Evolutionary conservation across 2,888 invertebrate genomes (phyloP), one percentile per base, ranked within the genome.

Genomic region (Synergus gifuensis): DNA sequence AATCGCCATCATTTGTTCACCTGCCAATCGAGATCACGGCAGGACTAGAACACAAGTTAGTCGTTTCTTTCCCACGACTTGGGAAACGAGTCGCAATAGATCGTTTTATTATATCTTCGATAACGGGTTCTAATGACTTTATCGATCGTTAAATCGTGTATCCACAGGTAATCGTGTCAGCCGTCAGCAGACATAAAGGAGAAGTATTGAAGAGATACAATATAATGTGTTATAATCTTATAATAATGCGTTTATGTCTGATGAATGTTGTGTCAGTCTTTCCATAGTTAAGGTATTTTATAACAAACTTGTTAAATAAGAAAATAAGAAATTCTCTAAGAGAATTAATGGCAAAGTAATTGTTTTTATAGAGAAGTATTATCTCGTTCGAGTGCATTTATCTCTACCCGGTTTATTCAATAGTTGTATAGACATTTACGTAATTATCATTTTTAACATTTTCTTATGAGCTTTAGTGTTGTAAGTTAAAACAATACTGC

Each of bases 81-180:
- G 36, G 73, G 73, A 73, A 73, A 69, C 69, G 28, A 69, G 69
- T 69, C 69, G 46, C 69, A 49, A 49, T 69, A 73, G 73, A 54
- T 73, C 54, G 46, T 73, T 73, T 73, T 73, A 73, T 73, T 73
- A 73, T 73, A 73, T 54, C 54, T 73, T 54, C 73, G 49, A 73
- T 73, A 73, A 54, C 73, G 73, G 73, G 28, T 73, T 73, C 54
- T 73, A 73, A 73, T 73, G 73, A 73, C 73, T 73, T 73, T 73
- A 73, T 73, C 73, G 73, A 73, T 73, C 73, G 73, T 73, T 73
- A 54, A 73, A 73, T 73, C 73, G 73, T 73, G 73, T 73, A 73
- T 73, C 49, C 36, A 16, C 36, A 1, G 54, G 54, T 11, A 73
- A 54, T 73, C 54, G 49, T 46, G 73, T 73, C 73, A 73, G 54